These are phyloP conservation scores for Pelosia muscerda DNA, from an alignment of 2,888 invertebrate species.

Conservation along the genomic window DNA sequence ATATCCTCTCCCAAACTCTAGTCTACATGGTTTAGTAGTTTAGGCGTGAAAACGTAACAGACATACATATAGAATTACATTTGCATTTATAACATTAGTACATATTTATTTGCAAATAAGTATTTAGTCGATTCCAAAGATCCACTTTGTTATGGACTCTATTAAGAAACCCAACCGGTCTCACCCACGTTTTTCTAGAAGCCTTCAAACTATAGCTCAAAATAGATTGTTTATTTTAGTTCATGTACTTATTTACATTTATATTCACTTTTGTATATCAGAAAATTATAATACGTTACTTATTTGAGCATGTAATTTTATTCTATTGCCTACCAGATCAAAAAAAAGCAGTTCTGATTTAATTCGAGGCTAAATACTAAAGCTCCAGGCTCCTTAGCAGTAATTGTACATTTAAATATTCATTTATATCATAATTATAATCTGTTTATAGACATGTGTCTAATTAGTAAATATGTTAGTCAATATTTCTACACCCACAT, in stretches of 20 bases:
- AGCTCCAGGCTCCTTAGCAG: background rate
- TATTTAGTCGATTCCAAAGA: too few relatives aligned
- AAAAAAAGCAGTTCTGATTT: background rate
- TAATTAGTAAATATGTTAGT: background rate
- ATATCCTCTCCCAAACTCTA: too few relatives aligned
- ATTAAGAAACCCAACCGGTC: too few relatives aligned
- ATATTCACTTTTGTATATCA: background rate
- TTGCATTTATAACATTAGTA: too few relatives aligned
- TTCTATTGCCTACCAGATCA: background rate
- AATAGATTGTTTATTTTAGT: too few relatives aligned
- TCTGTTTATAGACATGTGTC: background rate
- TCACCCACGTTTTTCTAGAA: too few relatives aligned
- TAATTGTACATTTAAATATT: background rate
- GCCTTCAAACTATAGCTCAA: too few relatives aligned
- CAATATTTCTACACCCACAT: background rate
- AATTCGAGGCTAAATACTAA: background rate
- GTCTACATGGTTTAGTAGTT: too few relatives aligned
- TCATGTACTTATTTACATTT: background rate
- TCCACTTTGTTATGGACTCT: too few relatives aligned
- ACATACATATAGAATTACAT: too few relatives aligned
- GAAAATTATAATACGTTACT: background rate
- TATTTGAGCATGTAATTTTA: background rate
- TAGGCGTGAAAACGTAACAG: too few relatives aligned
- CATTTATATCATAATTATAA: background rate
- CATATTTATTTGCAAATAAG: too few relatives aligned